These are phyloP conservation scores for Diacarnus erythraeanus DNA, from an alignment of 37 sponge, comb jelly and placozoan genomes.

Conservation along the genomic window DNA sequence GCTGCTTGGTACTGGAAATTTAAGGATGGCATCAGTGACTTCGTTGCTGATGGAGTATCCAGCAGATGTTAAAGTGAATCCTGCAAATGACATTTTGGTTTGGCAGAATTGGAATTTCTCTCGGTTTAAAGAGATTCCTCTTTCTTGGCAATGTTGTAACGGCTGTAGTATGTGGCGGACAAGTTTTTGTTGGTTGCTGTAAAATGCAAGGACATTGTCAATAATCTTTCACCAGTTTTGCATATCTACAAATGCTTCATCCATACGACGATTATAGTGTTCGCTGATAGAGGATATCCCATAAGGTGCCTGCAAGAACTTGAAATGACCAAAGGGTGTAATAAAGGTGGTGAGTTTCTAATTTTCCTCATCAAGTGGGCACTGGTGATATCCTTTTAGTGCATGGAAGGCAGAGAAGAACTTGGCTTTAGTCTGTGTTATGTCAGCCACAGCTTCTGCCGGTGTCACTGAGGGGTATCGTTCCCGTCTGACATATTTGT, in stretches of 20 bases:
- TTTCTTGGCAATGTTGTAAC: conserved; percentile 27
- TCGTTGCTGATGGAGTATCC: conserved; percentile 16
- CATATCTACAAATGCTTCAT: conserved; percentile 41
- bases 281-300: conserved; percentile 54
- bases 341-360: conserved; percentile 56
- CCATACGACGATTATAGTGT: conserved; percentile 50
- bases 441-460: conserved; percentile 41
- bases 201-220: conserved; percentile 36
- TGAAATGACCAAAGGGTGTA: conserved; percentile 51
- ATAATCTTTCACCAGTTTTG: conserved; percentile 8
- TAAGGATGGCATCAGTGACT: conserved; percentile 35
- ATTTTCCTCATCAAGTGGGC: conserved; percentile 46
- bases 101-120: conserved; percentile 26
- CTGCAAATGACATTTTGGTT: conserved; percentile 23
- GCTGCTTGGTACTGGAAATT: conserved; percentile 39
- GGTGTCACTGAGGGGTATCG: conserved; percentile 34
- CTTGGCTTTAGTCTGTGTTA: conserved; percentile 19
- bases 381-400: conserved; percentile 52
- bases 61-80: conserved; percentile 2
- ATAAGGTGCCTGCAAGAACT: conserved; percentile 40
- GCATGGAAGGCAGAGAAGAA: conserved; percentile 43
- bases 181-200: conserved; percentile 27
- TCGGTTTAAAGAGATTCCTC: conserved; percentile 40
- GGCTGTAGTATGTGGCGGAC: conserved; percentile 18
- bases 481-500: conserved; percentile 21